Evolutionary conservation across 1,140 invertebrate species (phyloP), one percentile per base, ranked within the genome.

Genomic region (Plodia interpunctella): DNA sequence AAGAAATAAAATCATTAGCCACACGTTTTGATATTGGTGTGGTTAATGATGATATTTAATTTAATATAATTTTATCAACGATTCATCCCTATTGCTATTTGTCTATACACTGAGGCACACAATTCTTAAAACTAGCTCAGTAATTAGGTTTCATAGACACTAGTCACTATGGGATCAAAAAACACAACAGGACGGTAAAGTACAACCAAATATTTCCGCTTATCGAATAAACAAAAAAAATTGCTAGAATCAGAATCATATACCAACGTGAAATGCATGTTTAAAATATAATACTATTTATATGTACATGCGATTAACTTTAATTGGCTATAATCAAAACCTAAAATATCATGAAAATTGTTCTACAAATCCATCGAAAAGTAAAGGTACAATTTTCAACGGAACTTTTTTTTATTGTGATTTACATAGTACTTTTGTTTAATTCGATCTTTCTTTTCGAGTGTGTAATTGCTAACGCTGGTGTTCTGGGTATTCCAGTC

Each of bases 51-150:
- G 52, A 54, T 66, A 65, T 59, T 61, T 44, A 57, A 59, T 66
- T 65, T 49, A 56, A 59, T 63, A 44, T 57, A 65, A 32, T 70
- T 57, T 57, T 66, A 61, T 61, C 50, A 64, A 66, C 66, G 52
- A 68, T 69, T 65, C 55, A 69, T 59, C 49, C 65, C 62, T 70
- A 70, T 65, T 58, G 38, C 63, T 49, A 76, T 76, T 60, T 73
- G 59, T 78, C 78, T 85, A 80, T 84, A 88, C 80, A 84, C 80
- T 80, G 82, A 86, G 85, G 85, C 85, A 88, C 83, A 87, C 83
- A 74, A 79, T 85, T 63, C 82, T 87, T 87, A 87, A 64, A 72
- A 55, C 76, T 81, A 84, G 67, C 65, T 74, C 66, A 54, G 58
- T 59, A 44, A 44, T 44, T 44, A 44, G 30, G 9, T 32, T 6